Percentiles rank a stretch among this genome's conserved stretches.
Evolutionary conservation across 1,140 invertebrate genomes (phyloP).

Genomic region (Diachasma alloeum): DNA sequence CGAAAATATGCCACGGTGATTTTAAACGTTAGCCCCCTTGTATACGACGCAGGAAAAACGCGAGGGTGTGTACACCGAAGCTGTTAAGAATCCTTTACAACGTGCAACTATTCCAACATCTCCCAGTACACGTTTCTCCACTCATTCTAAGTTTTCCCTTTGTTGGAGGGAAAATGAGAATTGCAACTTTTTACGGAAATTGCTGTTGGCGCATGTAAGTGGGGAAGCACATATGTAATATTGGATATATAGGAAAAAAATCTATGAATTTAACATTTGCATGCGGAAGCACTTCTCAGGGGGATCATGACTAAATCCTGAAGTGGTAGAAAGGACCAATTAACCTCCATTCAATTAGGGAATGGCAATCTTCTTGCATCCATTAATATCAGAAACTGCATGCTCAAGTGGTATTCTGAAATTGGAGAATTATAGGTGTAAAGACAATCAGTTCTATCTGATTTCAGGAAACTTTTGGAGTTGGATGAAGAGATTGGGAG

Average conservation of each 20-base stretch:
- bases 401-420: neutral
- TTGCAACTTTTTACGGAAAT: neutral
- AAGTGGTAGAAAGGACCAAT: neutral
- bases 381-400: neutral
- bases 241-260: neutral
- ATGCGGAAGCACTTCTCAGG: neutral
- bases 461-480: neutral
- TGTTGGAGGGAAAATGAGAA: neutral
- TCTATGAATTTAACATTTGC: neutral
- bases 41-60: neutral
- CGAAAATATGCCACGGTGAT: neutral
- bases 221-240: neutral
- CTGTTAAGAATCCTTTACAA: neutral
- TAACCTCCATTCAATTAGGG: neutral
- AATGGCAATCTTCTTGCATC: neutral
- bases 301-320: neutral
- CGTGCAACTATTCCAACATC: neutral
- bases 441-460: neutral
- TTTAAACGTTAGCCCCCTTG: neutral
- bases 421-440: neutral
- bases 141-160: neutral
- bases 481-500: neutral
- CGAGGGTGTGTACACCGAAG: neutral
- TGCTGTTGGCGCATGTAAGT: neutral
- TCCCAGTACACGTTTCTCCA: neutral